A percentile compares a stretch with the other conserved stretches of the same genome.
These are phyloP conservation scores for Galeopsomyia nigrocyanea DNA, from an alignment of 2,888 invertebrate species.

Conservation along the genomic window DNA sequence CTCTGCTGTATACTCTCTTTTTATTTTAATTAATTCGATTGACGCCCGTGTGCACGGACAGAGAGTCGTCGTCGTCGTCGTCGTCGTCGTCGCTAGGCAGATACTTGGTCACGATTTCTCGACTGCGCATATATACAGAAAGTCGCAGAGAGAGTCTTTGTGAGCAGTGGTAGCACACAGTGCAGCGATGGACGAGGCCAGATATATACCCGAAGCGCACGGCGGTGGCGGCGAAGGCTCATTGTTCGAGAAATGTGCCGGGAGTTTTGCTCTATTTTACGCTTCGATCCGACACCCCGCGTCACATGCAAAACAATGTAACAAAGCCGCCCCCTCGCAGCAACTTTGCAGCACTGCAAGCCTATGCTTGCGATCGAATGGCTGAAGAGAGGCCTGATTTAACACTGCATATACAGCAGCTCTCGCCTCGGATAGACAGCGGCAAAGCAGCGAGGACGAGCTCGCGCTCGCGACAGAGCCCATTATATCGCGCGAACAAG, in stretches of 20 bases:
- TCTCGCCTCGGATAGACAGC: no score
- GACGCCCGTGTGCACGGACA: no score
- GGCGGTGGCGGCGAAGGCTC: constrained; percentile 13
- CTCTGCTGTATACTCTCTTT: no score
- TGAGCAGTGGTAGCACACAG: constrained; percentile 11
- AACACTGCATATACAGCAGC: not conserved
- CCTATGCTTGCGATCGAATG: no score
- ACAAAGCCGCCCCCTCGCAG: not conserved
- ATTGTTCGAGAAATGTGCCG: constrained; percentile 23
- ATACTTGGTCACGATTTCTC: constrained; percentile 64
- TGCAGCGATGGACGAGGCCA: constrained; percentile 33
- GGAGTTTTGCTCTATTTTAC: constrained; percentile 42
- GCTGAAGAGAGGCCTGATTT: not conserved
- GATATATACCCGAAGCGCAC: constrained; percentile 24
- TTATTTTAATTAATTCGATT: no score
- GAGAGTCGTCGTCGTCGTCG: no score
- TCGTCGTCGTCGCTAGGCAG: constrained; percentile 21
- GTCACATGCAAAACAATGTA: constrained; percentile 43
- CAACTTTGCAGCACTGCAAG: constrained; percentile 17
- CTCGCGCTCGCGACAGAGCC: no score
- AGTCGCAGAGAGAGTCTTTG: not conserved
- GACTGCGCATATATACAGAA: constrained; percentile 9
- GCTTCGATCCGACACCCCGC: constrained; percentile 37
- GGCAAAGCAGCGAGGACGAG: no score
- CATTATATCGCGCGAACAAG: no score